Base-by-base conservation (phyloP, 2,113 vertebrate species). In the Apaloderma vittatum region DNA sequence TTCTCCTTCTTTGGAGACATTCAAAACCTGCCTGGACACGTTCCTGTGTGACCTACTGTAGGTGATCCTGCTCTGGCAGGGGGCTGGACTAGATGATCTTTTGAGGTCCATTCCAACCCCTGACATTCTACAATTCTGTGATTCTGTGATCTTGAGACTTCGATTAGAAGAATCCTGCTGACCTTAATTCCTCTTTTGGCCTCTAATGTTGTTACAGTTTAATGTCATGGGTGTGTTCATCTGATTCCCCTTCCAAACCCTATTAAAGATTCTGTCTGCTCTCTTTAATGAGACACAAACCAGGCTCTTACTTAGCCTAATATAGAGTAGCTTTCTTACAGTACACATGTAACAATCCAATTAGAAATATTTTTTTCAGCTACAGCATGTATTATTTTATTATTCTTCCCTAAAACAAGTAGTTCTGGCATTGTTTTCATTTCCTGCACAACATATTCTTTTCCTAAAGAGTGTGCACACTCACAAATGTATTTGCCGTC, bases 361-460 rank as follows among this genome's bases (percentile, higher is more conserved):
- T 65, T 45, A 66, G 27, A 82, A 61, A 85, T 30, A 4, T 21
- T 58, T 86, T 86, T 48, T 16, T 36, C 15, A 73, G 36, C 8
- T 75, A 46, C 15, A 71, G 6, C 9, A 29, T n/a, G 15, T 30
- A 11, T 88, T 89, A 37, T 93, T 93, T 72, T 54, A 12, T 32
- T 89, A 79, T 73, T 72, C 36, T 80, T 84, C 49, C 48, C 18
- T 88, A 92, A 84, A 95, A 88, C 21, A 72, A 77, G 73, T 30
- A 76, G 27, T 49, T 92, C 32, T 88, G 51, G 1, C 36, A 30
- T 79, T 63, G 68, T 14, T 81, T 79, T 71, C 66, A 26, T 77
- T 95, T 94, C 8, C 54, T 94, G 45, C 23, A 62, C 4, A 15
- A 75, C 32, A 46, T 71, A 66, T 30, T 57, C 12, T 71, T 97